Evolutionary conservation across 2,113 vertebrate genomes (phyloP).

Genomic region (Mastomys coucha): DNA sequence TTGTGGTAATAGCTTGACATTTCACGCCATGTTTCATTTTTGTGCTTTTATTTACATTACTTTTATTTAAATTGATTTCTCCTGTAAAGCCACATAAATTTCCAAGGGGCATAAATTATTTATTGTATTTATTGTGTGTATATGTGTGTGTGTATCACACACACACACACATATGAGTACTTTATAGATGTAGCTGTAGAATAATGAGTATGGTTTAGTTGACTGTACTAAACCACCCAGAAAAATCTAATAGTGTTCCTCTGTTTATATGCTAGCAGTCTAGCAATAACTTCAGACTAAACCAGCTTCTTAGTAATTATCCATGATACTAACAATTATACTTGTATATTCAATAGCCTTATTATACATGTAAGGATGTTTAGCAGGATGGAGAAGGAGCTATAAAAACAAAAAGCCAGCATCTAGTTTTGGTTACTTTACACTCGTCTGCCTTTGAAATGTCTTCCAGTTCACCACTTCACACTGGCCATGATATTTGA

Average conservation of each 20-base stretch:
- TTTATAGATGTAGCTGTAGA: background rate
- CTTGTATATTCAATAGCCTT: background rate
- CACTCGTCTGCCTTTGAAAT: constrained; percentile 45
- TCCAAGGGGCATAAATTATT: background rate
- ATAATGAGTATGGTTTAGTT: constrained; percentile 5
- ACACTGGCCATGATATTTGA: constrained; percentile 32
- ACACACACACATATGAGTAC: background rate
- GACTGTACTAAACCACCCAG: background rate
- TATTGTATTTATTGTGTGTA: background rate
- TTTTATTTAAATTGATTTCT: constrained; percentile 26
- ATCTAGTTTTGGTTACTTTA: constrained; percentile 24
- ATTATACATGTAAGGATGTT: constrained; percentile 1
- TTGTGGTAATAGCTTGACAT: background rate
- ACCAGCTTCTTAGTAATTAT: background rate
- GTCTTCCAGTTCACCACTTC: background rate
- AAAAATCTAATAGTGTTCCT: background rate
- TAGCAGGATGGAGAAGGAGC: background rate
- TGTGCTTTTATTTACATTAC: constrained; percentile 27
- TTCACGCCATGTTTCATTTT: background rate
- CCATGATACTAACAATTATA: background rate
- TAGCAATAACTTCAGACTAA: constrained; percentile 1
- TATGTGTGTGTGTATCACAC: background rate
- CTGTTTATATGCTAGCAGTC: background rate
- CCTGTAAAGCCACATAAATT: background rate
- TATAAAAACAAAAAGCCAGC: background rate